phyloP scores from a whole-genome alignment of 2,113 vertebrate species.

The Felis chaus region DNA sequence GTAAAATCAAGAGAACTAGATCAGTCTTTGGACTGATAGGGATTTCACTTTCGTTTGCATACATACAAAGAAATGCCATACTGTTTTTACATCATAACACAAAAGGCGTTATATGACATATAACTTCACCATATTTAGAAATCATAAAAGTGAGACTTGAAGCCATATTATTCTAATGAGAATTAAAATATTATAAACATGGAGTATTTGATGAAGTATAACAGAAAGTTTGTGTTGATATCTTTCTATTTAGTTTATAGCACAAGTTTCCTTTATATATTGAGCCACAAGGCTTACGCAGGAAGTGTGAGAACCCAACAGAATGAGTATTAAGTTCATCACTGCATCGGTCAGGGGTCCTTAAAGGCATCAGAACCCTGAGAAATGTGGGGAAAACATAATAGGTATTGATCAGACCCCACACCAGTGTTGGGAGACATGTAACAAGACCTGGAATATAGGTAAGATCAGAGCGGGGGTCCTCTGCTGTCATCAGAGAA shows the following conservation, averaged over 20 bases:
- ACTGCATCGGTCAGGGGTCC: not conserved
- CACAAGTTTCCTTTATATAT: not conserved
- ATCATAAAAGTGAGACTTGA: not conserved
- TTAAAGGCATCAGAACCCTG: not conserved
- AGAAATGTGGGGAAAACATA: not conserved
- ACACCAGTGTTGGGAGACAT: accelerated
- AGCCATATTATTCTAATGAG: not conserved
- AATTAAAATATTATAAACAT: not conserved
- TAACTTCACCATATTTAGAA: not conserved
- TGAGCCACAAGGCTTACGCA: not conserved
- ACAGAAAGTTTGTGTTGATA: not conserved
- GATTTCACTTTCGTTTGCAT: not conserved
- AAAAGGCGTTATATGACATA: not conserved
- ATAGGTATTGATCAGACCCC: accelerated
- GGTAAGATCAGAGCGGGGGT: not conserved
- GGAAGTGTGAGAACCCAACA: not conserved
- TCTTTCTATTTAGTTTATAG: not conserved
- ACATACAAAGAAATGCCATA: too few species aligned
- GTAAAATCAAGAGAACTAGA: not conserved
- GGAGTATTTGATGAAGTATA: not conserved
- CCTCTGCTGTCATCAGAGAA: not conserved
- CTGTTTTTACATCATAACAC: not conserved
- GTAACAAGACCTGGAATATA: accelerated
- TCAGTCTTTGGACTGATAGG: too few species aligned
- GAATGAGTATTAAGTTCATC: not conserved